Evolutionary conservation across 2,113 vertebrate species (phyloP).

Genomic region (Chaetodon auriga): DNA sequence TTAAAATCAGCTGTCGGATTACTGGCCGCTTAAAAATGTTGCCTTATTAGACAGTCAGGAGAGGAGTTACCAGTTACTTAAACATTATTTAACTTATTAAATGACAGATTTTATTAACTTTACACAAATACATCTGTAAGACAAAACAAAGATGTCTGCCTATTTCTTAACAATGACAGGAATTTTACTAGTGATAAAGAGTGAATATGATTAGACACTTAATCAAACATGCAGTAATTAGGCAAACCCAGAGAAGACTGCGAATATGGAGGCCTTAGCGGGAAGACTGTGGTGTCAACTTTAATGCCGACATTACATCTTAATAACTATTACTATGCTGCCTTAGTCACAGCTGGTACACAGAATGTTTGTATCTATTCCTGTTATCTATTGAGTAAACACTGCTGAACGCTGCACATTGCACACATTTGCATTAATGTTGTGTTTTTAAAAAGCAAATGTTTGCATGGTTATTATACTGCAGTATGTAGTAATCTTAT

Average conservation of each 20-base stretch:
- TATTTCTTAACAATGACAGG: no score
- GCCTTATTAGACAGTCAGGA: not conserved
- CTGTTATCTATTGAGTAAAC: conserved; percentile 1
- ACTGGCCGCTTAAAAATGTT: not conserved
- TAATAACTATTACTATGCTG: not conserved
- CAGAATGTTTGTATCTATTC: not conserved
- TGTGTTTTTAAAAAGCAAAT: conserved; percentile 10
- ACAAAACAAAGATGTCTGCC: no score
- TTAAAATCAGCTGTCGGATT: not conserved
- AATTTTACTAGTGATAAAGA: not conserved
- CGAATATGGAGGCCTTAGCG: not conserved
- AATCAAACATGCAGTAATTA: conserved; percentile 5
- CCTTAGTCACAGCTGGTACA: conserved; percentile 9
- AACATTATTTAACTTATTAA: not conserved
- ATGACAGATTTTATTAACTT: not conserved
- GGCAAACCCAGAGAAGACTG: not conserved
- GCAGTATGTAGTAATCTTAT: not conserved
- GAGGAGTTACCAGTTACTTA: not conserved
- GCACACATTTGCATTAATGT: not conserved
- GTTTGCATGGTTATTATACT: not conserved
- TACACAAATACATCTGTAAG: no score
- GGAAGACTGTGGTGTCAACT: not conserved
- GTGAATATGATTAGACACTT: not conserved
- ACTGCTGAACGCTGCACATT: not conserved
- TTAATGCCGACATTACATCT: not conserved